Base-by-base conservation (phyloP, 2,888 invertebrate genomes). In the Tenthredo scrophulariae region DNA sequence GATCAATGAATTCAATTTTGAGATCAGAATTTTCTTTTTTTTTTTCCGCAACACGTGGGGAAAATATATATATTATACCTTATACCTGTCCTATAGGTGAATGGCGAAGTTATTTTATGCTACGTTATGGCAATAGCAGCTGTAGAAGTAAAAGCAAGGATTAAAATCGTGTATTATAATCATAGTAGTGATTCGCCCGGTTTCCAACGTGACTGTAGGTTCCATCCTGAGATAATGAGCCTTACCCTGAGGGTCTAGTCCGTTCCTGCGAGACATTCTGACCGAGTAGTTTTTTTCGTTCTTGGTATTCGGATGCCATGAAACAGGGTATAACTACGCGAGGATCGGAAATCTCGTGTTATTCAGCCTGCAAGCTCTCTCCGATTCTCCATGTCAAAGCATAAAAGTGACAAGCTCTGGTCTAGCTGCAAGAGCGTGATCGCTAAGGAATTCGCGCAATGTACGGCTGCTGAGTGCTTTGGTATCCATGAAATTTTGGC, bases 171-270 rank as follows among this genome's bases (percentile, higher is more conserved):
- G 67, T n/a, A 83, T 83, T 67, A 62, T 7, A 37, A 40, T 33
- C 37, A 62, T 40, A 37, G 79, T 54, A 58, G 58, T 79, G 50
- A 50, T 79, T 54, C 54, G 50, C 33, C 46, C 26, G 79, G 79
- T 79, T 54, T 7, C n/a, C 62, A 65, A 67, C 83, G 83, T 70
- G 83, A 70, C 80, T 80, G 65, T 46, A 83, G 83, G 70, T 83
- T 67, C 70, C 67, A 70, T 83, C 67, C 46, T 33, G 46, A 83
- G 83, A 83, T 83, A 83, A 83, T 70, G 46, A 83, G 67, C 10
- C 65, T 26, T 33, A 46, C 65, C 72, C 72, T 37, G 18, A n/a
- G 80, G 80, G 50, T 40, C 62, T 80, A 46, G 79, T 54, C 26
- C 37, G 43, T 79, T 79, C 29, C 82, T 37, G 0, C 43, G 80